Evolutionary conservation across 92 coral and sea anemone species (phyloP).

Genomic region (Bergia sp.): DNA sequence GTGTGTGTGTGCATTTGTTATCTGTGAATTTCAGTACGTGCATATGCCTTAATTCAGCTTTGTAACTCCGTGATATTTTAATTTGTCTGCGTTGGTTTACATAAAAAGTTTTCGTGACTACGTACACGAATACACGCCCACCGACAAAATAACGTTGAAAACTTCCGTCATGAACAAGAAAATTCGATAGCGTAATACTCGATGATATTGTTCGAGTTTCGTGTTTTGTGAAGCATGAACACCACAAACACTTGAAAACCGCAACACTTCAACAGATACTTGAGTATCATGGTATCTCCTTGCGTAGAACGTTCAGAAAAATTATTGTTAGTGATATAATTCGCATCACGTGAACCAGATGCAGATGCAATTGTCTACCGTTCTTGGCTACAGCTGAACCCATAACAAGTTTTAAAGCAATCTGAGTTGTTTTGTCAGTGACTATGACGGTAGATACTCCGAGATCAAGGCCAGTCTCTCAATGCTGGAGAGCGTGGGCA

Average conservation of each 20-base stretch:
- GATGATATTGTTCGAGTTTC: background rate
- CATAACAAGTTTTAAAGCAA: background rate
- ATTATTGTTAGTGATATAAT: background rate
- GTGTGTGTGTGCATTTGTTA: too few relatives aligned
- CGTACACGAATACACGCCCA: background rate
- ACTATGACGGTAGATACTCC: constrained; percentile 7
- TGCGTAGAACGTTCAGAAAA: background rate
- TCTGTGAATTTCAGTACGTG: too few relatives aligned
- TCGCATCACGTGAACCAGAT: too few relatives aligned
- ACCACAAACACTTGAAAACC: background rate
- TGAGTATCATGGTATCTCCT: background rate
- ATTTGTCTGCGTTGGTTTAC: background rate
- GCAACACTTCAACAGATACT: background rate
- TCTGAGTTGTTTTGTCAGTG: background rate
- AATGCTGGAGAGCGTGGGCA: constrained; percentile 15
- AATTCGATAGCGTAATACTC: background rate
- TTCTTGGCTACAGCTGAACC: background rate
- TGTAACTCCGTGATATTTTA: background rate
- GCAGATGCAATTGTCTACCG: too few relatives aligned
- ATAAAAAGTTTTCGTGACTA: background rate
- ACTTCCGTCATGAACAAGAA: background rate
- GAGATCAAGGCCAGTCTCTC: background rate
- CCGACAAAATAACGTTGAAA: background rate
- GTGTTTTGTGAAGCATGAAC: background rate
- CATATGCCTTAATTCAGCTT: background rate